Conservation (phyloP, 2,888 invertebrate species). For the Ptychoptera contaminata region DNA sequence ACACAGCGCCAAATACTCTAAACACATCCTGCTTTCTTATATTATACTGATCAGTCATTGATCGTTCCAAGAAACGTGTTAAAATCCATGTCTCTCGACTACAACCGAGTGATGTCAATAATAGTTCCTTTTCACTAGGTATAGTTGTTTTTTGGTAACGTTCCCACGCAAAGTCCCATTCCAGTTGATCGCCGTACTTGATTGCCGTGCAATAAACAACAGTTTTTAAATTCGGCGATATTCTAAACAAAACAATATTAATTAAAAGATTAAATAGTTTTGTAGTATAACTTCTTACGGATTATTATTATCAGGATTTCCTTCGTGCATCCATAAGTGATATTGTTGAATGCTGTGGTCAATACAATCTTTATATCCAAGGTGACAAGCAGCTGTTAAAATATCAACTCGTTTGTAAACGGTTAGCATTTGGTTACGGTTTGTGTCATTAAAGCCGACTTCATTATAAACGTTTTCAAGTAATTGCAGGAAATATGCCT, state of each 20-base stretch:
- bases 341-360: slow-evolving; percentile 56
- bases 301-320: slow-evolving; percentile 56
- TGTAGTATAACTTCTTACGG: slow-evolving; percentile 43
- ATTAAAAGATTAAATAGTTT: background rate
- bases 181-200: slow-evolving; percentile 60
- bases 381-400: slow-evolving; percentile 55
- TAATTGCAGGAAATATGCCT: slow-evolving; percentile 54
- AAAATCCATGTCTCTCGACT: slow-evolving; percentile 70
- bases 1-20: slow-evolving; percentile 60
- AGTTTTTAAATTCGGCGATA: slow-evolving; percentile 66
- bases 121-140: slow-evolving; percentile 63
- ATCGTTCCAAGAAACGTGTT: slow-evolving; percentile 48
- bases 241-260: slow-evolving; percentile 32
- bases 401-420: slow-evolving; percentile 57
- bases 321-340: slow-evolving; percentile 54
- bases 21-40: slow-evolving; percentile 72
- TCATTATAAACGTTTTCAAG: slow-evolving; percentile 49
- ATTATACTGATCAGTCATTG: slow-evolving; percentile 53
- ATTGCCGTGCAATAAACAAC: slow-evolving; percentile 81
- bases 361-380: slow-evolving; percentile 59
- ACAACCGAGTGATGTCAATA: slow-evolving; percentile 67
- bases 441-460: slow-evolving; percentile 49
- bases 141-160: slow-evolving; percentile 58
- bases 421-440: slow-evolving; percentile 39
- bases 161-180: slow-evolving; percentile 83